Conservation (phyloP, 2,113 vertebrate genomes). For the Rafetus swinhoei region DNA sequence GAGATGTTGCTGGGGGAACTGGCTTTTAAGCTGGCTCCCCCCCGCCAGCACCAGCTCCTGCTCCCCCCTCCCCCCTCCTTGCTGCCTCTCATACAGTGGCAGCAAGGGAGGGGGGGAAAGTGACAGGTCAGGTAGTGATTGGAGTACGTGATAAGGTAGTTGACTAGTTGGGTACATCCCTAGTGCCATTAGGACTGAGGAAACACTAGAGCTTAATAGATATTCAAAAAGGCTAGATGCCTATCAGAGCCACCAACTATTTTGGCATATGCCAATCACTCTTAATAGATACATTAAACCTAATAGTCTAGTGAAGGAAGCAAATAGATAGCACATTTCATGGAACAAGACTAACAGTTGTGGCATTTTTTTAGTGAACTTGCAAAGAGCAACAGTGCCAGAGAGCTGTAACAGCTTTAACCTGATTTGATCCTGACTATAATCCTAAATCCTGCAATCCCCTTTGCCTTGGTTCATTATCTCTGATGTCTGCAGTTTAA, state of each 20-base stretch:
- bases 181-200: neutral
- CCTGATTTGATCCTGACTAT: constrained; percentile 67
- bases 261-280: neutral
- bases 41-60: no score
- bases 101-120: no score
- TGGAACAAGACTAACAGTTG: neutral
- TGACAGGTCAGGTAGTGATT: no score
- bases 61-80: no score
- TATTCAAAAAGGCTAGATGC: neutral
- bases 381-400: constrained; percentile 16
- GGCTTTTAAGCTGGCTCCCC: no score
- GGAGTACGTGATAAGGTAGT: no score
- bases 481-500: constrained; percentile 72
- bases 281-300: neutral
- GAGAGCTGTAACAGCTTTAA: constrained; percentile 63
- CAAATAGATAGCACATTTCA: neutral
- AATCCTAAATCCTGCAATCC: constrained; percentile 75
- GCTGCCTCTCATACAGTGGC: no score
- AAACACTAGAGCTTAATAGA: neutral
- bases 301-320: neutral
- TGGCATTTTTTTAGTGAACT: neutral
- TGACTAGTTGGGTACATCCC: no score
- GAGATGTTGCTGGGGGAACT: no score
- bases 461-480: constrained; percentile 74
- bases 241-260: neutral